Evolutionary conservation across 2,797 vertebrate species (phyloP).

Genomic region (Leuciscus waleckii): DNA sequence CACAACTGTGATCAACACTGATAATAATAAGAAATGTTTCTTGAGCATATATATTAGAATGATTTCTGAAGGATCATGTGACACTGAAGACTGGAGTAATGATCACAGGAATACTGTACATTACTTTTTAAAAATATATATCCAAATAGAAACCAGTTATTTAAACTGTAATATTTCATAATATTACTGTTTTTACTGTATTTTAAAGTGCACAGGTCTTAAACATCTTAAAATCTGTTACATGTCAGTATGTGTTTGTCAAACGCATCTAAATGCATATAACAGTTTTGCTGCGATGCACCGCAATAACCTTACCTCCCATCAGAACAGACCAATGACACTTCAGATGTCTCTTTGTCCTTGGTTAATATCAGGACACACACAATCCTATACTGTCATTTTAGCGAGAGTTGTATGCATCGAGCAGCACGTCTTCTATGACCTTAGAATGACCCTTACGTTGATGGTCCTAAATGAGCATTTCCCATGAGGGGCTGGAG

Average conservation of each 20-base stretch:
- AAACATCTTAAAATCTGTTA: not conserved
- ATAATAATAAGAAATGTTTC: not conserved
- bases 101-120: not conserved
- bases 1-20: not conserved
- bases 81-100: not conserved
- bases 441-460: conserved; percentile 50
- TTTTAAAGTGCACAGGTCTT: conserved; percentile 46
- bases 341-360: conserved; percentile 12
- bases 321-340: not conserved
- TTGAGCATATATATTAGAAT: not conserved
- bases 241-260: conserved; percentile 1
- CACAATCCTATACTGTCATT: conserved; percentile 19
- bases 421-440: conserved; percentile 31
- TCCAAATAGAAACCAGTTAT: not conserved
- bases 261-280: not conserved
- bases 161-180: not conserved
- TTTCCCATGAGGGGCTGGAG: conserved; percentile 38
- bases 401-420: conserved; percentile 6
- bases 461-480: conserved; percentile 33
- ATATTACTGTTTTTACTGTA: not conserved
- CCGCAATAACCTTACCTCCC: not conserved
- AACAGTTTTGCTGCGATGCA: not conserved
- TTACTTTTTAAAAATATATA: not conserved
- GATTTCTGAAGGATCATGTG: not conserved
- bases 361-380: conserved; percentile 29